phyloP scores from a whole-genome alignment of 1,140 invertebrate species.

The honey bee (Apis mellifera) region Amel_HAv3.1 CM009934.2:8065501-8066000 shows the following conservation, averaged over 20 bases:
- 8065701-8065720: slow-evolving; percentile 42
- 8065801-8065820: slow-evolving; percentile 69
- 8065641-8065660: slow-evolving; percentile 23
- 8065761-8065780: neutral
- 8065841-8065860: slow-evolving; percentile 31
- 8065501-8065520: neutral
- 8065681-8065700: neutral
- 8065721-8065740: slow-evolving; percentile 29
- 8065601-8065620: neutral
- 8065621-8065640: slow-evolving; percentile 11
- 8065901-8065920: neutral
- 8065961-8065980: slow-evolving; percentile 54
- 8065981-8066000: slow-evolving; percentile 44
- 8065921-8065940: neutral
- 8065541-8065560: neutral
- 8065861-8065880: neutral
- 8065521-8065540: neutral
- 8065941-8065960: slow-evolving; percentile 57
- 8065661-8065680: neutral
- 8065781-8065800: slow-evolving; percentile 68
- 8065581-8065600: too few species aligned
- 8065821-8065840: slow-evolving; percentile 66
- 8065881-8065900: neutral
- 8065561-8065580: neutral
- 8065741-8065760: slow-evolving; percentile 3